Conservation (phyloP, 30 jellyfish, hydroid and myxozoan species). For the Hydra vulgaris region DNA sequence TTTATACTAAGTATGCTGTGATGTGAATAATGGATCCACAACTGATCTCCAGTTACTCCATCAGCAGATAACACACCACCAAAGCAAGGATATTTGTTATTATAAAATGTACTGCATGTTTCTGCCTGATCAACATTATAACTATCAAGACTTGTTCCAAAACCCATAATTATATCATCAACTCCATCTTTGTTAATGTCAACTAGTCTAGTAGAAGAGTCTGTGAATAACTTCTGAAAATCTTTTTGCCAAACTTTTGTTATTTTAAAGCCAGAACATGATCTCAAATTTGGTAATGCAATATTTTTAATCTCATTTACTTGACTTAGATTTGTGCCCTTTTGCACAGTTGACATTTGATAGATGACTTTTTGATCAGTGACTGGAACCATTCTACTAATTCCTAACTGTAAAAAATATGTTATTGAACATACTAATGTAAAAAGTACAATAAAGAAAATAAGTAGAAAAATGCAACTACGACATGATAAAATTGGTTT, state of each 20-base stretch:
- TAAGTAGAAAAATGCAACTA: conserved; percentile 1
- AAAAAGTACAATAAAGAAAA: conserved; percentile 9
- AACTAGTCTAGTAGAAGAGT: conserved; percentile 51
- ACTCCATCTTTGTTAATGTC: conserved; percentile 65
- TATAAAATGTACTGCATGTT: conserved; percentile 41
- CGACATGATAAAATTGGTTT: conserved; percentile 13
- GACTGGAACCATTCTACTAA: conserved; percentile 8
- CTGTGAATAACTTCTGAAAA: conserved; percentile 60
- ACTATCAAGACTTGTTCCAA: conserved; percentile 70
- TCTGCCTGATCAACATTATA: conserved; percentile 20
- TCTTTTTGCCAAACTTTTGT: conserved; percentile 52
- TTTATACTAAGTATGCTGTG: conserved; percentile 59
- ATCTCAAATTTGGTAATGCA: too few species aligned
- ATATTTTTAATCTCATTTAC: too few species aligned
- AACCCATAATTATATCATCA: conserved; percentile 55
- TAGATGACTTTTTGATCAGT: not conserved
- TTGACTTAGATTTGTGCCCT: not conserved
- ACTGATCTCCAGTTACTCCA: conserved; percentile 61
- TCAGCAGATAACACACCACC: conserved; percentile 76
- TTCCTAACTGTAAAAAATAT: conserved; percentile 20
- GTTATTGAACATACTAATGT: conserved; percentile 2
- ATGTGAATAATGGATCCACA: conserved; percentile 52
- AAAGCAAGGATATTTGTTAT: conserved; percentile 44
- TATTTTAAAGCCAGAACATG: conserved; percentile 46
- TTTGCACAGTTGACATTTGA: not conserved